Evolutionary conservation across 1,140 invertebrate species (phyloP).

Genomic region (Metaphire vulgaris): DNA sequence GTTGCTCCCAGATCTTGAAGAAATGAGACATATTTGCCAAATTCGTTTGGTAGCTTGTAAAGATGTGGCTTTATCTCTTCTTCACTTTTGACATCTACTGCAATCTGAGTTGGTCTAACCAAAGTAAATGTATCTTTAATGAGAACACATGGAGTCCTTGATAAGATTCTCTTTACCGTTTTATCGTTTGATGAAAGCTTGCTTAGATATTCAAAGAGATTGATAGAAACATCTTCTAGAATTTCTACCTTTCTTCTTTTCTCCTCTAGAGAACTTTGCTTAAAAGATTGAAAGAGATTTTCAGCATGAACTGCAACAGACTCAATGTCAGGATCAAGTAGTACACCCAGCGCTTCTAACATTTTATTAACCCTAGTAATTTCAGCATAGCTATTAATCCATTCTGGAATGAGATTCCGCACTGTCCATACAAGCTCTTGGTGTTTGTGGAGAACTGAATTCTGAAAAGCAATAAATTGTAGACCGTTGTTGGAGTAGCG

Average conservation of each 20-base stretch:
- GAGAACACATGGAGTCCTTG: background rate
- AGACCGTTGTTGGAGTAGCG: background rate
- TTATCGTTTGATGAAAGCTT: background rate
- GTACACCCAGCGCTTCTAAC: background rate
- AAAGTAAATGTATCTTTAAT: background rate
- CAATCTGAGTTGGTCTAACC: background rate
- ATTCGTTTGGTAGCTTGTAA: background rate
- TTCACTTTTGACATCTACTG: background rate
- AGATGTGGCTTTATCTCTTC: background rate
- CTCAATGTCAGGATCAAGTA: background rate
- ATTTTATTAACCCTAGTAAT: background rate
- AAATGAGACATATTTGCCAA: background rate
- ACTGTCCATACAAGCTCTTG: constrained; percentile 32
- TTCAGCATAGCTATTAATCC: too few relatives aligned
- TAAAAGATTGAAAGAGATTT: too few relatives aligned
- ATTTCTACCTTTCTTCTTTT: background rate
- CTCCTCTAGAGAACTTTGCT: too few relatives aligned
- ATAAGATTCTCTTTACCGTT: background rate
- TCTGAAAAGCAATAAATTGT: constrained; percentile 27
- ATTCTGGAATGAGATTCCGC: constrained; percentile 22
- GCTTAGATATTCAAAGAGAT: background rate
- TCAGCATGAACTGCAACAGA: background rate
- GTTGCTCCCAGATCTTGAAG: background rate
- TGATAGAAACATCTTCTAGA: background rate
- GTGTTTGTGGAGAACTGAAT: constrained; percentile 11